Base-by-base conservation (phyloP, 2,797 vertebrate genomes). In the Alauda arvensis region DNA sequence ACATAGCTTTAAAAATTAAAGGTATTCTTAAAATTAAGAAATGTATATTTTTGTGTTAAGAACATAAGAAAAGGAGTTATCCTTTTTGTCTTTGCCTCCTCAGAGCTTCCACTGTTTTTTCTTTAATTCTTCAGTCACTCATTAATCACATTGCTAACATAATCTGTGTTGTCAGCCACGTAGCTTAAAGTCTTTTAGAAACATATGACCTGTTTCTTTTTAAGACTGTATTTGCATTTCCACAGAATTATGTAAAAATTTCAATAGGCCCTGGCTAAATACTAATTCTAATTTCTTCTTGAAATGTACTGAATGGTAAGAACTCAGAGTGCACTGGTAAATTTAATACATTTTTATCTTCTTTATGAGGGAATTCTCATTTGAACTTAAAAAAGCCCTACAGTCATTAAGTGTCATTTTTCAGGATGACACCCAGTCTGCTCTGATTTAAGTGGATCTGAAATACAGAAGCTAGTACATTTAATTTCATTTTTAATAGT, bases 401-500 rank as follows among this genome's bases (percentile, higher is more conserved):
- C 67, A 34, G 55, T 48, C 12, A 45, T 42, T 51, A 70, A 67
- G 6, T 43, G 23, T 42, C 16, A 33, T 67, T 86, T 53, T 84
- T 60, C 49, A 66, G n/a, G 17, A 26, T 79, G 39, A 82, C 24
- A 63, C 13, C 4, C 63, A 78, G 46, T 45, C 60, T 85, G 10
- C 77, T 89, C 16, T 78, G 31, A 55, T 45, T 71, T 82, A 70
- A 67, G 33, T 84, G 51, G 37, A 56, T 76, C 68, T 90, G 83
- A 91, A 91, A 83, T 78, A 78, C 67, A 87, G 77, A 75, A 93
- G 56, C 55, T 85, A 31, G 24, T 85, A 49, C 18, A 51, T 85
- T 83, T 75, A 49, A 52, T 70, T 69, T n/a, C 1, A 46, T 79
- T 92, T 88, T 80, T 71, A 53, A 53, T 78, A n/a, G 10, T 81